phyloP scores from a whole-genome alignment of 2,113 vertebrate genomes.

The Taxidea taxus region DNA sequence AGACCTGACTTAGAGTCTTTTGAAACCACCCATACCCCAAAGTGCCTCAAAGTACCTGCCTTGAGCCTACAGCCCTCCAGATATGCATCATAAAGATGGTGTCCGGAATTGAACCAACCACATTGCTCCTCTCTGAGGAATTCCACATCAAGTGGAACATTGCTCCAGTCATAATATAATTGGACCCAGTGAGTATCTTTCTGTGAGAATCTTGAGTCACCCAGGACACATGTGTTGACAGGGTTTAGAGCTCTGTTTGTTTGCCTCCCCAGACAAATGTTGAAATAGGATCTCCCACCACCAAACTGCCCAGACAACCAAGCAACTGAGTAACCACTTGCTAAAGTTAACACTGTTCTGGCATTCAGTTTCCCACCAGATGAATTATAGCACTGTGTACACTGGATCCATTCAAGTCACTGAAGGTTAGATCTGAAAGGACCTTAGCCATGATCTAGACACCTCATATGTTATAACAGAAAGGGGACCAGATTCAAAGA shows the following conservation, averaged over 20 bases:
- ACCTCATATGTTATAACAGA: neutral
- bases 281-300: conserved; percentile 66
- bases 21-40: neutral
- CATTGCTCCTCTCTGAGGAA: conserved; percentile 20
- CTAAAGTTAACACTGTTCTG: conserved; percentile 76
- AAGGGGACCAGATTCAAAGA: neutral
- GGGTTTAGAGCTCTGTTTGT: conserved; percentile 66
- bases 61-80: neutral
- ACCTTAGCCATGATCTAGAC: neutral
- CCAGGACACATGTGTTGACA: conserved; percentile 58
- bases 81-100: neutral
- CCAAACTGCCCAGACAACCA: conserved; percentile 77
- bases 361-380: conserved; percentile 70
- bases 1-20: neutral
- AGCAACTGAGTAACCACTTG: conserved; percentile 79
- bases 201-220: conserved; percentile 63
- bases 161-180: conserved; percentile 40
- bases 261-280: conserved; percentile 75
- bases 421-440: neutral
- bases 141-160: conserved; percentile 38
- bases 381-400: conserved; percentile 27
- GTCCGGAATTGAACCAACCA: conserved; percentile 25
- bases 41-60: neutral
- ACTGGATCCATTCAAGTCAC: conserved; percentile 45
- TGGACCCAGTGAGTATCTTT: conserved; percentile 61